phyloP scores from a whole-genome alignment of 2,888 invertebrate genomes.

The Volucella bombylans region DNA sequence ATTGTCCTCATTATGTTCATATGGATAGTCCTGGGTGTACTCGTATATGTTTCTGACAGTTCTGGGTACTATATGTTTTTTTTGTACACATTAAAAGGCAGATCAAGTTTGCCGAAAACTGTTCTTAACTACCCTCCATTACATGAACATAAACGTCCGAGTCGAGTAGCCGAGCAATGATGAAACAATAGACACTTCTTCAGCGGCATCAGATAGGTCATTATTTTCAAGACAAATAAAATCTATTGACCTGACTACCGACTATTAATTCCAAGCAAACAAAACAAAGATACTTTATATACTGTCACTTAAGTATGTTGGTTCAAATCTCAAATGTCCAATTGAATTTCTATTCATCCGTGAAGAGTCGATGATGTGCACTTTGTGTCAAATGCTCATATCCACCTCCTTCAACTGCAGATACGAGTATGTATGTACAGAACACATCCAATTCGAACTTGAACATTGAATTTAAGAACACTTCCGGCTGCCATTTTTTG shows the following conservation, averaged over 20 bases:
- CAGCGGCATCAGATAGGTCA: no score
- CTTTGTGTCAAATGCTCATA: conserved; percentile 38
- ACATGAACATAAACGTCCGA: no score
- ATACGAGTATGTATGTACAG: neutral
- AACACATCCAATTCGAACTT: conserved; percentile 35
- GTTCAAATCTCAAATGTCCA: conserved; percentile 39
- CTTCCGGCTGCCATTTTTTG: conserved; percentile 38
- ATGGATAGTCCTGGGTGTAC: no score
- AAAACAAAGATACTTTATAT: conserved; percentile 23
- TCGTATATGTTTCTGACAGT: no score
- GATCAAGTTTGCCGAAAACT: no score
- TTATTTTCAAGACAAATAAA: conserved; percentile 31
- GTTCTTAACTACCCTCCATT: no score
- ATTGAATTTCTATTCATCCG: conserved; percentile 27
- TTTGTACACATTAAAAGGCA: no score
- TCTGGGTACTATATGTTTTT: no score
- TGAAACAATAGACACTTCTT: no score
- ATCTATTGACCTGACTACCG: conserved; percentile 28
- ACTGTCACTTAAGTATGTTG: conserved; percentile 22
- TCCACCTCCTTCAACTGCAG: neutral
- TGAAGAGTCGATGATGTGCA: conserved; percentile 38
- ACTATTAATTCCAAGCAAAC: conserved; percentile 35
- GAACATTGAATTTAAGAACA: conserved; percentile 43
- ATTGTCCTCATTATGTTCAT: no score
- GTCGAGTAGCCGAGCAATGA: no score